Conservation (phyloP, 2,888 invertebrate genomes). For the Clivina fossor region DNA sequence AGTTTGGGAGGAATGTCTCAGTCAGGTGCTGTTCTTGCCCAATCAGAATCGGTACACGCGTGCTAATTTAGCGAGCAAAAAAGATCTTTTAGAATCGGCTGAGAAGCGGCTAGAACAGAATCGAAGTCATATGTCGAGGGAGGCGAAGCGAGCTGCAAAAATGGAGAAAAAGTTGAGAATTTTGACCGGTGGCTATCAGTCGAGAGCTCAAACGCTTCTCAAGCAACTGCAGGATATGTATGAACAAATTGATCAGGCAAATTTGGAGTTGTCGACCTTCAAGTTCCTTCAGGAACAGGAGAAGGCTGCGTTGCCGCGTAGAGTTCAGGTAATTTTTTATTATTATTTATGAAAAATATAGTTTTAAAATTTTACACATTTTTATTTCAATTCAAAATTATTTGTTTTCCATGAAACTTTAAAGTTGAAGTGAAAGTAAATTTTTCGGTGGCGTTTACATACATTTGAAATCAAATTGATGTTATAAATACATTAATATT, state of each 20-base stretch:
- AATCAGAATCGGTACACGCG: conserved; percentile 91
- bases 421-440: no score
- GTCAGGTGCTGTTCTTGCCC: conserved; percentile 89
- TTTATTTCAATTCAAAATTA: conserved; percentile 14
- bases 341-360: no score
- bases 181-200: conserved; percentile 89
- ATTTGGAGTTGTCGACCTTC: conserved; percentile 88
- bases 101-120: conserved; percentile 93
- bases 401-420: conserved; percentile 15
- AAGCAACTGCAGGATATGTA: conserved; percentile 86
- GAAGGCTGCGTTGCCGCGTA: conserved; percentile 83
- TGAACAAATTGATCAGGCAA: conserved; percentile 88
- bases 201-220: conserved; percentile 73
- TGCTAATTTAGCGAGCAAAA: conserved; percentile 92
- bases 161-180: conserved; percentile 97
- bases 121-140: conserved; percentile 92
- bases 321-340: conserved; percentile 77
- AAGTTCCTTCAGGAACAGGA: conserved; percentile 88
- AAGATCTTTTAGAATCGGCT: conserved; percentile 90
- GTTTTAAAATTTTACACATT: background rate
- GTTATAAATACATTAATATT: no score
- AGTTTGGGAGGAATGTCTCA: conserved; percentile 94
- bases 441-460: no score
- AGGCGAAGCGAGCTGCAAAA: conserved; percentile 95
- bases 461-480: no score